Evolutionary conservation across 2,888 invertebrate genomes (phyloP).

Genomic region (Pachymerium ferrugineum): DNA sequence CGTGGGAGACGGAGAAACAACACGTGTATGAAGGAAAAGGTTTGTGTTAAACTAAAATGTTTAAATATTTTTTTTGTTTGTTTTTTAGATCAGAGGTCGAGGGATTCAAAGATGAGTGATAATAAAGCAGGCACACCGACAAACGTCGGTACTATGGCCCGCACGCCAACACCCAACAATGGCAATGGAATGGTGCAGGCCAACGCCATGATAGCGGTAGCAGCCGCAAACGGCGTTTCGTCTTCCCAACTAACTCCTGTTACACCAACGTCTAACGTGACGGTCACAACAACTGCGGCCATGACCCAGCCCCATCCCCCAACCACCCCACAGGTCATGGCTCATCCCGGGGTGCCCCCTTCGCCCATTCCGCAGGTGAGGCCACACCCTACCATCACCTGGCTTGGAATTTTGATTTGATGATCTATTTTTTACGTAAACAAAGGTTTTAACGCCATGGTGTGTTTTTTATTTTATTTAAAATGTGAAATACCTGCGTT

Average conservation of each 20-base stretch:
- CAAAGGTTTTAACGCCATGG: no score
- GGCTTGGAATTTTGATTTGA: background rate
- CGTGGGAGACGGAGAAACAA: no score
- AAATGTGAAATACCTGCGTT: no score
- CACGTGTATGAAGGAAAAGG: no score
- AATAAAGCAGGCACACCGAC: background rate
- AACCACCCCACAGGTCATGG: conserved; percentile 32
- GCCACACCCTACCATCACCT: background rate
- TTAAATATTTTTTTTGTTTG: background rate
- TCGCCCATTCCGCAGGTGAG: conserved; percentile 36
- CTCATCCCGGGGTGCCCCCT: conserved; percentile 33
- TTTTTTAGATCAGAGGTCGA: background rate
- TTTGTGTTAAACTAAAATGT: background rate
- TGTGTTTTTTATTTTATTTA: background rate
- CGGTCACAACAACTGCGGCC: conserved; percentile 30
- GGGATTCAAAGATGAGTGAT: background rate
- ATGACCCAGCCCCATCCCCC: conserved; percentile 34
- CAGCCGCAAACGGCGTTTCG: background rate
- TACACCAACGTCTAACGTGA: conserved; percentile 33
- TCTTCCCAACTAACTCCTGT: background rate
- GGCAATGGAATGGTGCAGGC: background rate
- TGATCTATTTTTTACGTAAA: background rate
- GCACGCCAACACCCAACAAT: background rate
- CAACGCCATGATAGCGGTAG: background rate
- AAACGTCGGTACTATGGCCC: background rate